Evolutionary conservation across 2,797 vertebrate species (phyloP), one percentile per base, ranked within the genome.

Genomic region (Petrocephalus schoutedeni): DNA sequence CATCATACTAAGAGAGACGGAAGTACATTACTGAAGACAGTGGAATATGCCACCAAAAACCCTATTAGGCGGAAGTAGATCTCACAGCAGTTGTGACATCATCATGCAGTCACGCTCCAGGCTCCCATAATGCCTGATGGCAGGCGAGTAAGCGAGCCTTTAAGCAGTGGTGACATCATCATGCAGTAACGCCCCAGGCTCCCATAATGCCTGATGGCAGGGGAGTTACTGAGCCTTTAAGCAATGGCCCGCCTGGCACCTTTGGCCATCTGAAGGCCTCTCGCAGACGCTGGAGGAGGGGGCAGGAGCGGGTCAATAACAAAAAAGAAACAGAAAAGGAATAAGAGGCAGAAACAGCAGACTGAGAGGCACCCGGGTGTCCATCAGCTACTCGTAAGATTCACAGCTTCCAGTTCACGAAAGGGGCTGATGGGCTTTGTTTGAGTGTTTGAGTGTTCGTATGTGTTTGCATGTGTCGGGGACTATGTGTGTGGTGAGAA

Each of bases 101-200:
- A 21, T n/a, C 5, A 59, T 6, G n/a, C n/a, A 1, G 58, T 19
- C 58, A 59, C n/a, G 2, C 12, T 10, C 89, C 89, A 91, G 93
- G 92, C 90, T 90, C 90, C 89, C 91, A 92, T 91, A 92, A 92
- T 93, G 92, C 89, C 91, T 94, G 93, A 93, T 93, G 90, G 88
- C 89, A 88, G 88, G 92, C 93, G 90, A 92, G 94, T 94, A 92
- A 90, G 95, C 95, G 97, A 96, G 95, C 95, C 95, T 95, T 97
- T 96, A 96, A 95, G 96, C 94, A 94, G 86, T 89, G 86, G 94
- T 56, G 10, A 56, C 54, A 97, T 41, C 2, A 41, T 54, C 53
- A 54, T 8, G 53, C 10, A 36, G 96, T 96, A 95, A 96, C 96
- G 98, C 97, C 95, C 36, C 36, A 41, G 36, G 36, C 36, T 41